Evolutionary conservation across 2,113 vertebrate genomes (phyloP).

Genomic region (Seriola aureovittata): DNA sequence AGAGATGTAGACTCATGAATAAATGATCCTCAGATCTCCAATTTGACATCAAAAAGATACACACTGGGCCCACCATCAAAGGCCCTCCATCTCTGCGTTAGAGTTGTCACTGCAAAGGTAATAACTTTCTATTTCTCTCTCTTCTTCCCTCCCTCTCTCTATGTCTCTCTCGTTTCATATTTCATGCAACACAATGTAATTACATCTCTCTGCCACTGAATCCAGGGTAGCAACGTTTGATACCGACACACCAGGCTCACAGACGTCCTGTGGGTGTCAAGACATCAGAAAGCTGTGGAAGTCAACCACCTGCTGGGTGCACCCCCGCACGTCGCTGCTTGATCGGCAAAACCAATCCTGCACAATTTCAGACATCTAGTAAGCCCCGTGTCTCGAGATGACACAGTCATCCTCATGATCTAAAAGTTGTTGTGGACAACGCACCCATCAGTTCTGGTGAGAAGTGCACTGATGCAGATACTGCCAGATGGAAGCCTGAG

Average conservation of each 20-base stretch:
- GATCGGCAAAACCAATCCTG: slow-evolving; percentile 59
- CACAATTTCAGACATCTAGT: slow-evolving; percentile 28
- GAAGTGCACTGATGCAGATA: slow-evolving; percentile 49
- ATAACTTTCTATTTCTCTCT: slow-evolving; percentile 53
- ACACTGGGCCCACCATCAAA: slow-evolving; percentile 66
- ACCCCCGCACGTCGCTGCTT: slow-evolving; percentile 41
- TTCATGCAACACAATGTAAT: slow-evolving; percentile 76
- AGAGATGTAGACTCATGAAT: slow-evolving; percentile 69
- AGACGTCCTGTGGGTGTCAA: slow-evolving; percentile 64
- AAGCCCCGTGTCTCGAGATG: slow-evolving; percentile 26
- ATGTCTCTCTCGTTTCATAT: slow-evolving; percentile 47
- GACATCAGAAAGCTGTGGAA: slow-evolving; percentile 69
- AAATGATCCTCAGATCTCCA: slow-evolving; percentile 68
- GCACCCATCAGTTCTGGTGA: slow-evolving; percentile 47
- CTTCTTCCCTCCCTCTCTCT: neutral
- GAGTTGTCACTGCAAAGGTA: slow-evolving; percentile 64
- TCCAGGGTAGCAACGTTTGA: slow-evolving; percentile 49
- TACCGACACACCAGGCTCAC: slow-evolving; percentile 45
- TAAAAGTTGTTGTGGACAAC: slow-evolving; percentile 42
- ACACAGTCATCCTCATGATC: slow-evolving; percentile 36
- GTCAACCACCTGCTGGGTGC: slow-evolving; percentile 68
- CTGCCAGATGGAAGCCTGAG: slow-evolving; percentile 52
- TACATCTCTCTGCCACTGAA: slow-evolving; percentile 53
- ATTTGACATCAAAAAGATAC: slow-evolving; percentile 70
- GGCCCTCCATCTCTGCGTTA: slow-evolving; percentile 46